These are phyloP conservation scores for Cebus imitator DNA, from an alignment of 2,113 vertebrate genomes.

Conservation along the genomic window DNA sequence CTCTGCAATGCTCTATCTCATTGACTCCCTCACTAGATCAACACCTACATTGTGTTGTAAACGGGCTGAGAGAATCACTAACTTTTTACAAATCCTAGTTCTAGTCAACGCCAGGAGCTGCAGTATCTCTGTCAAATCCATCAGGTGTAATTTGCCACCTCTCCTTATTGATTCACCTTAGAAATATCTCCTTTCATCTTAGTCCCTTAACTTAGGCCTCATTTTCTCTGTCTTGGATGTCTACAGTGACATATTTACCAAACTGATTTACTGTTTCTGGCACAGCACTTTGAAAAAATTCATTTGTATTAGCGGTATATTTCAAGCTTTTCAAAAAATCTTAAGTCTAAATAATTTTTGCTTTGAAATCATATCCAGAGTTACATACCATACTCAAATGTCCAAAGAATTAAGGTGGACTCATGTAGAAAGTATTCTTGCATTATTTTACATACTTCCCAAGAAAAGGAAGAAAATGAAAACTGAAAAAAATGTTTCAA, in stretches of 20 bases:
- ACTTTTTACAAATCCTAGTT: background rate
- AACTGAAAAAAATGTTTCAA: conserved; percentile 5
- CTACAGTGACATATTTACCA: background rate
- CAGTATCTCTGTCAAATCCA: background rate
- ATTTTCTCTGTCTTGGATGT: background rate
- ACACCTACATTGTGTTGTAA: background rate
- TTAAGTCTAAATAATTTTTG: background rate
- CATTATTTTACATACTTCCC: background rate
- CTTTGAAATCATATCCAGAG: background rate
- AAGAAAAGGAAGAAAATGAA: background rate
- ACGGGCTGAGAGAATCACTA: background rate
- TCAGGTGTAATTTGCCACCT: background rate
- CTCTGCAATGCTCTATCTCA: background rate
- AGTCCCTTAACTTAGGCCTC: background rate
- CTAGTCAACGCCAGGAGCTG: background rate
- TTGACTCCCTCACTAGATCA: background rate
- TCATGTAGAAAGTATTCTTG: conserved; percentile 31
- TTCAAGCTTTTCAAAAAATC: background rate
- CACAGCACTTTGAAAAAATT: background rate
- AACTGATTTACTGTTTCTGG: background rate
- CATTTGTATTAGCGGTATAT: conserved; percentile 21
- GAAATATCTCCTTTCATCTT: background rate
- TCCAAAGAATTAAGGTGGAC: background rate
- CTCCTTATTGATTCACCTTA: background rate
- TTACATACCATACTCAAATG: background rate